Percentiles rank a stretch among this genome's conserved stretches.
Evolutionary conservation across 2,888 invertebrate genomes (phyloP).

Genomic region (Poecilus cupreus): DNA sequence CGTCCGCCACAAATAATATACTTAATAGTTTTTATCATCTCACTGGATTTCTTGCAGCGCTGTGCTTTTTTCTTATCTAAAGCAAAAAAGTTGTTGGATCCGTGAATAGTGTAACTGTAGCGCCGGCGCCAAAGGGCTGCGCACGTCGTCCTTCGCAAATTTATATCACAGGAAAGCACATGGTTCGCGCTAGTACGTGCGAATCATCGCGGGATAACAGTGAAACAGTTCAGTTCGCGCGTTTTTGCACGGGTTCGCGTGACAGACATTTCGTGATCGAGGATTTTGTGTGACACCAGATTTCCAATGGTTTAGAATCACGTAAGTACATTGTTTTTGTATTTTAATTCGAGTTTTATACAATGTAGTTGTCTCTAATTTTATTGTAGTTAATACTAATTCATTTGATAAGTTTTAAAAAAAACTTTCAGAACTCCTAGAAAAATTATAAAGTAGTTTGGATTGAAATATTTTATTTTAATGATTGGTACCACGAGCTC

Average conservation of each 20-base stretch:
- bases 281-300: not conserved
- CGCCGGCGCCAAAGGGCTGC: slow-evolving; percentile 42
- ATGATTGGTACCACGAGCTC: too few species aligned
- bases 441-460: too few species aligned
- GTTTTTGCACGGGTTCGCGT: slow-evolving; percentile 14
- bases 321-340: not conserved
- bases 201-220: slow-evolving; percentile 17
- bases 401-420: too few species aligned
- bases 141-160: slow-evolving; percentile 39
- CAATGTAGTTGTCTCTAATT: too few species aligned
- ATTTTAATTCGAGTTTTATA: not conserved
- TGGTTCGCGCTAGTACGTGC: slow-evolving; percentile 42
- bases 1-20: not conserved
- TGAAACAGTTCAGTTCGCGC: not conserved
- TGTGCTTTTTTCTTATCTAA: not conserved
- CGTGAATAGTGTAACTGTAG: slow-evolving; percentile 2
- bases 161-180: slow-evolving; percentile 53
- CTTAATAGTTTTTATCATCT: not conserved
- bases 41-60: not conserved
- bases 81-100: slow-evolving; percentile 8
- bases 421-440: too few species aligned
- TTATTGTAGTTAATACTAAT: too few species aligned
- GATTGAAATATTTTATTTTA: too few species aligned
- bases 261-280: not conserved
- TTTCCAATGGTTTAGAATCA: not conserved